Evolutionary conservation across 2,113 vertebrate genomes (phyloP).

Genomic region (Dipodomys stephensi): DNA sequence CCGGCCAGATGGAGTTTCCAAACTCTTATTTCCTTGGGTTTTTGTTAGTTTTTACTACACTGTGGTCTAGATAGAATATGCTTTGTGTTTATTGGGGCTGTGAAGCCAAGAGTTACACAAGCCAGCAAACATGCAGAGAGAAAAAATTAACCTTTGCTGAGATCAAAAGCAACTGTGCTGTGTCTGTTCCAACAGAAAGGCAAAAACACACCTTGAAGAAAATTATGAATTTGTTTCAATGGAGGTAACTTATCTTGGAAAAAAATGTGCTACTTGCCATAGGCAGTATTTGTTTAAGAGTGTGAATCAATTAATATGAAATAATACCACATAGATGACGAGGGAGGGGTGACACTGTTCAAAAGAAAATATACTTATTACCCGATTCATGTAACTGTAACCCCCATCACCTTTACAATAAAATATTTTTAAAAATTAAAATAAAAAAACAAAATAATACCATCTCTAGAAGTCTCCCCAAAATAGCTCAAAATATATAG

Average conservation of each 20-base stretch:
- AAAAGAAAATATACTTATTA: no score
- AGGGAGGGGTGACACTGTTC: no score
- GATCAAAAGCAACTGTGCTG: background rate
- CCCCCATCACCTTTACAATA: no score
- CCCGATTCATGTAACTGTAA: no score
- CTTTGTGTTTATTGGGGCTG: background rate
- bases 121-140: background rate
- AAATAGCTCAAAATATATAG: conserved; percentile 12
- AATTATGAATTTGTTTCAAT: conserved; percentile 38
- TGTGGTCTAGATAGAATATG: background rate
- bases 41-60: background rate
- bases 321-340: no score
- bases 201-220: conserved; percentile 17
- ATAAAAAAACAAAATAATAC: background rate
- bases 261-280: conserved; percentile 2
- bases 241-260: background rate
- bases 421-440: no score
- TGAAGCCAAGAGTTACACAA: background rate
- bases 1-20: background rate
- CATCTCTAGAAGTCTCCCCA: background rate
- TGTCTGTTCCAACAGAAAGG: conserved; percentile 5
- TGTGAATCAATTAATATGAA: background rate
- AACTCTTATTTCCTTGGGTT: conserved; percentile 11
- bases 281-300: background rate
- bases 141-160: background rate